Evolutionary conservation across 37 sponge, comb jelly and placozoan genomes (phyloP), one percentile per base, ranked within the genome.

Genomic region (Oopsacas minuta): DNA sequence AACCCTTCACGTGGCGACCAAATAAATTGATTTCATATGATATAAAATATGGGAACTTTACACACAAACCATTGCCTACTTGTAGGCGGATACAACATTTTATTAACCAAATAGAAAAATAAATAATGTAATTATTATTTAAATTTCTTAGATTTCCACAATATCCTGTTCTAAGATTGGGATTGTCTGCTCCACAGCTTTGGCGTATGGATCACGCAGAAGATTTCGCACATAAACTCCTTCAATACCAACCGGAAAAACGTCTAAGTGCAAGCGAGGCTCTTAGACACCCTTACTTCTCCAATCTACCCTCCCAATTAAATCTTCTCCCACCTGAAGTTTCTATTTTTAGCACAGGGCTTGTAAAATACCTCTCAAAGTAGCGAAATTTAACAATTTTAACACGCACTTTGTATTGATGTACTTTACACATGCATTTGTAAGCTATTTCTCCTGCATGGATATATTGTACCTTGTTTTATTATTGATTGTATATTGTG

Each of bases 151-250:
- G 75, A 61, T 61, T 61, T 61, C 75, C 75, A 32, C 75, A 61
- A n/a, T 61, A 61, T 34, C 75, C 75, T 3, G 28, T 34, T 61
- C 30, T 61, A 20, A 25, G 75, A 5, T 12, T 61, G 75, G 75
- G 75, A 12, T 34, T 61, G 75, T 25, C 75, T 25, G 75, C 75
- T n/a, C 75, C 75, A 3, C 75, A 61, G 75, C 75, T 61, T 34
- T 61, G 75, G 75, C 20, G 75, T 5, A 61, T 61, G 75, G 75
- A 61, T 34, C 75, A 61, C 30, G 75, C 75, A 34, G 75, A 61
- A 61, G 75, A 61, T 61, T 61, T 61, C 75, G 75, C 75, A 25
- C 75, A 61, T 34, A 61, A n/a, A 25, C 30, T 61, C 20, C 75
- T 61, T 3, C 75, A 61, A 25, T 61, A 61, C 75, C 75, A 10